phyloP scores from a whole-genome alignment of 2,888 invertebrate genomes.

The Ochlodes sylvanus region DNA sequence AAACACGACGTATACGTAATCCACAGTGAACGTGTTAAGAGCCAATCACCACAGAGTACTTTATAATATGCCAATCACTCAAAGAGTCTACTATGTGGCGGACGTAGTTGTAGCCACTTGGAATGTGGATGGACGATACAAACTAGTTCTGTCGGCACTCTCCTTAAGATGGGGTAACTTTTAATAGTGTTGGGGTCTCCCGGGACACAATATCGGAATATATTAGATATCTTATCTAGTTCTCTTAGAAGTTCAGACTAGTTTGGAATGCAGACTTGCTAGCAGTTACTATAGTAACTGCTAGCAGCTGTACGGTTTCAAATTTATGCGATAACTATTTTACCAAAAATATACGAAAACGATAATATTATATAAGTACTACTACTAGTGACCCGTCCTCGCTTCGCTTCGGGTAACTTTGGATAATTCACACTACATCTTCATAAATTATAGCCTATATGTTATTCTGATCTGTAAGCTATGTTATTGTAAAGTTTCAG shows the following conservation, averaged over 20 bases:
- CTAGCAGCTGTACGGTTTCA: too few species aligned
- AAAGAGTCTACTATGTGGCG: neutral
- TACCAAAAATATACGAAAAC: neutral
- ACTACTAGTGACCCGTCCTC: too few species aligned
- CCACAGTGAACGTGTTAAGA: too few species aligned
- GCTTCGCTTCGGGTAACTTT: too few species aligned
- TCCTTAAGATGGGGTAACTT: constrained; percentile 71
- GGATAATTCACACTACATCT: too few species aligned
- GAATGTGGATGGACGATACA: constrained; percentile 49
- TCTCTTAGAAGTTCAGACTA: constrained; percentile 43
- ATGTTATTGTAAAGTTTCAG: too few species aligned
- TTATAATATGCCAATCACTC: neutral
- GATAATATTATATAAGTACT: too few species aligned
- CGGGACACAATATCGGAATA: constrained; percentile 44
- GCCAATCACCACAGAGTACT: too few species aligned
- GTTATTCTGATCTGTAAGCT: too few species aligned
- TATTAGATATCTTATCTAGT: constrained; percentile 45
- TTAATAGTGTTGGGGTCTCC: constrained; percentile 74
- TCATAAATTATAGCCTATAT: too few species aligned
- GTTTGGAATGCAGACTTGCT: neutral
- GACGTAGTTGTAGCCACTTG: constrained; percentile 26
- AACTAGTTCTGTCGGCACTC: constrained; percentile 68
- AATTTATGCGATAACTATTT: neutral
- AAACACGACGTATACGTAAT: too few species aligned
- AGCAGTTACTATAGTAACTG: too few species aligned